Base-by-base conservation (phyloP, 1,140 invertebrate species). In the Pseudomyrmex pallidus region DNA sequence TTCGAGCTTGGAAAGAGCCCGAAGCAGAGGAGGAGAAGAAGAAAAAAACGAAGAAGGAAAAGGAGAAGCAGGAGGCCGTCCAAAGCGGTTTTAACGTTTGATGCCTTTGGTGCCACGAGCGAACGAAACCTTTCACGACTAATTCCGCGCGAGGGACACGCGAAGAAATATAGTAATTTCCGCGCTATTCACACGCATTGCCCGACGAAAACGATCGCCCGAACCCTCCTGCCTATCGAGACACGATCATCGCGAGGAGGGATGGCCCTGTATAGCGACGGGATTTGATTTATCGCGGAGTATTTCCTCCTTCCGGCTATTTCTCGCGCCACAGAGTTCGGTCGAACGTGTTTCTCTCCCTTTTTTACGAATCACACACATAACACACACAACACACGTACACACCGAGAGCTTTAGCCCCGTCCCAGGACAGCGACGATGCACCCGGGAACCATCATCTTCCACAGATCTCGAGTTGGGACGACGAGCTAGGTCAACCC, bases 1-100 rank as follows among this genome's bases (percentile, higher is more conserved):
- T 88, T 92, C 86, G 88, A 83, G 92, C 90, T 93, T 93, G 91
- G 91, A 93, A 93, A 92, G 90, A 92, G 92, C 91, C 74, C 87
- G 87, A 77, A 85, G 84, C 73, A 54, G 54, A 64, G 82, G 50
- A 50, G 22, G 15, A 82, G 10, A 10, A 52, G 17, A 17, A 46
- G 13, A 13, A 25, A 25, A 25, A 25, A 25, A 25, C 25, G 25
- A 25, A 3, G 52, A 66, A 35, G 13, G 57, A 73, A 25, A 13
- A 62, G 35, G 44, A 70, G 61, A 74, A 72, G 62, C 61, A 67
- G 66, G 50, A 80, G 64, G 54, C 86, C 86, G 85, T 87, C 82
- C 85, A 87, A 83, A 76, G 70, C 35, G 68, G n/a, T 57, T 35
- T 77, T 77, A 87, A 73, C 61, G 68, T 84, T 87, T 76, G 86